These are phyloP conservation scores for Phymorhynchus buccinoides DNA, from an alignment of 1,140 invertebrate genomes.

Conservation along the genomic window DNA sequence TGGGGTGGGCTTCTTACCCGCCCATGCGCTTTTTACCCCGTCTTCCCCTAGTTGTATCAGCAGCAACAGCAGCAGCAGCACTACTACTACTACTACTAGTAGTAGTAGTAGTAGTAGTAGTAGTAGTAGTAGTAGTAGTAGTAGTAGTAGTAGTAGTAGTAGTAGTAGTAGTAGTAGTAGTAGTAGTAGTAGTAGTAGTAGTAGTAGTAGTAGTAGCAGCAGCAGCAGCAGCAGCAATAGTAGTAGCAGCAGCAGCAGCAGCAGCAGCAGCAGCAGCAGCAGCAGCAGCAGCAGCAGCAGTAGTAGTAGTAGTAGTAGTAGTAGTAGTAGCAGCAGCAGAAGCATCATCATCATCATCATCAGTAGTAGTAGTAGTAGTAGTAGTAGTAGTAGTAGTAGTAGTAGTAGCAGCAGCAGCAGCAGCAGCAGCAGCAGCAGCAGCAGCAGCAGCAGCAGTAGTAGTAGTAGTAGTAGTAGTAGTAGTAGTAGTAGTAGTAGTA, in stretches of 20 bases:
- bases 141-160: conserved; percentile 33
- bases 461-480: too few relatives aligned
- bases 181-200: conserved; percentile 27
- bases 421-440: too few relatives aligned
- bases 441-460: too few relatives aligned
- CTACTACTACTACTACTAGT: too few relatives aligned
- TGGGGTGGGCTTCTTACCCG: too few relatives aligned
- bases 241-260: conserved; percentile 25
- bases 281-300: background rate
- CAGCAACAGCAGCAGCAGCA: too few relatives aligned
- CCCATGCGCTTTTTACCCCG: too few relatives aligned
- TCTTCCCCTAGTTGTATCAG: too few relatives aligned
- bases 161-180: conserved; percentile 23
- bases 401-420: too few relatives aligned
- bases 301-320: conserved; percentile 28
- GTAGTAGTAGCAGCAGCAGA: background rate
- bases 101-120: too few relatives aligned
- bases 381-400: too few relatives aligned
- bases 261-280: background rate
- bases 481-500: too few relatives aligned
- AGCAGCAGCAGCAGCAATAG: conserved; percentile 19
- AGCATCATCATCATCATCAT: background rate
- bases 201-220: conserved; percentile 14
- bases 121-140: conserved; percentile 10
- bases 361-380: background rate